These are phyloP conservation scores for Acromyrmex echinatior DNA, from an alignment of 1,140 invertebrate species.

Conservation along the genomic window DNA sequence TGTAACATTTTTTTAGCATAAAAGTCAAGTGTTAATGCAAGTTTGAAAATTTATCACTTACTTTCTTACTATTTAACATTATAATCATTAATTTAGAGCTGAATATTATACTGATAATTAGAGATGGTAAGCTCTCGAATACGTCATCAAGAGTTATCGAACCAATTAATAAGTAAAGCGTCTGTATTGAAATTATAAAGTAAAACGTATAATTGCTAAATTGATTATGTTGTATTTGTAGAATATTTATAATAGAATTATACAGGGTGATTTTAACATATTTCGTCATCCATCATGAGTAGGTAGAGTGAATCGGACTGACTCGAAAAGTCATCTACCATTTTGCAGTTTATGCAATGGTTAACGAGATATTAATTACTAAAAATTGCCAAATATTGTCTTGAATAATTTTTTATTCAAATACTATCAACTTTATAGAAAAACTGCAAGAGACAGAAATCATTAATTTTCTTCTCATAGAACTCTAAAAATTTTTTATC, in stretches of 20 bases:
- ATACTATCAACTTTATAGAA: too few relatives aligned
- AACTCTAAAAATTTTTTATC: too few relatives aligned
- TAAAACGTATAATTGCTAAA: background rate
- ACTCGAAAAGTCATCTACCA: too few relatives aligned
- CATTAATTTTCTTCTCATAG: too few relatives aligned
- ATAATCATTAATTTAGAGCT: background rate
- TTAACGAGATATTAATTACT: too few relatives aligned
- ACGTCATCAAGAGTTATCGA: background rate
- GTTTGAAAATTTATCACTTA: background rate
- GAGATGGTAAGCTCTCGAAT: background rate
- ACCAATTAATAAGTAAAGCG: background rate
- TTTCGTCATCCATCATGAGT: too few relatives aligned
- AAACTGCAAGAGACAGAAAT: too few relatives aligned
- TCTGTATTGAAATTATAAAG: background rate
- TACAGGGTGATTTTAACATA: too few relatives aligned
- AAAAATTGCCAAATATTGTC: too few relatives aligned
- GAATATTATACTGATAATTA: background rate
- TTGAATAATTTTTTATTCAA: too few relatives aligned
- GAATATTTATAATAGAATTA: background rate
- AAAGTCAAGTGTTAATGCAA: background rate
- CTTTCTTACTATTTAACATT: constrained; percentile 1
- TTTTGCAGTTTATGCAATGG: too few relatives aligned
- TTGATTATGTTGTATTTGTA: background rate
- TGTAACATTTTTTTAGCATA: background rate
- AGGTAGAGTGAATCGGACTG: too few relatives aligned